Evolutionary conservation across 1,140 invertebrate genomes (phyloP).

Genomic region (Pomacea maculata): DNA sequence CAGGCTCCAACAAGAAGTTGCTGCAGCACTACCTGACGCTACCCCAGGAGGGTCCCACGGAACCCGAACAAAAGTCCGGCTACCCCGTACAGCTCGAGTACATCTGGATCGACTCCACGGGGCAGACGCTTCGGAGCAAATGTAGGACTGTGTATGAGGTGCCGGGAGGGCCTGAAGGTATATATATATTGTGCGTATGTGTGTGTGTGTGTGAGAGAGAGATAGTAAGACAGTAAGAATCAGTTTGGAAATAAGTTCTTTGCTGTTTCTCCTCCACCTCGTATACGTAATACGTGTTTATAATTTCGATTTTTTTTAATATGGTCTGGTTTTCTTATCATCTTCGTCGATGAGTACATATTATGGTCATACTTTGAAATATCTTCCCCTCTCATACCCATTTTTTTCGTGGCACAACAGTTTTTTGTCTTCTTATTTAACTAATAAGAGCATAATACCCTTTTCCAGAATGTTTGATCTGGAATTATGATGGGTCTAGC

Average conservation of each 20-base stretch:
- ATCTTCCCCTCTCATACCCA: not conserved
- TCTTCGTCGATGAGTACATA: not conserved
- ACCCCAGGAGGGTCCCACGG: too few relatives aligned
- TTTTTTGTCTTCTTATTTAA: not conserved
- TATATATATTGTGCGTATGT: not conserved
- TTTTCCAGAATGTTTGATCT: conserved; percentile 81
- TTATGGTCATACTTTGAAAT: not conserved
- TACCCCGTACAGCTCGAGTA: conserved; percentile 71
- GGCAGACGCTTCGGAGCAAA: conserved; percentile 86
- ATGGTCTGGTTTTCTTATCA: not conserved
- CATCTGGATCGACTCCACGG: conserved; percentile 95
- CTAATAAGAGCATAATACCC: not conserved
- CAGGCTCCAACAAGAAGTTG: too few relatives aligned
- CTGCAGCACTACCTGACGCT: too few relatives aligned
- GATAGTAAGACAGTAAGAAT: too few relatives aligned
- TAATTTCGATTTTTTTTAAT: not conserved
- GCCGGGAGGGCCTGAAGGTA: conserved; percentile 76
- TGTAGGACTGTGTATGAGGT: conserved; percentile 83
- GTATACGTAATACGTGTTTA: not conserved
- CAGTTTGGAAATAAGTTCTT: not conserved
- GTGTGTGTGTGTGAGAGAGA: not conserved
- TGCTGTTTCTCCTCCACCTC: too few relatives aligned
- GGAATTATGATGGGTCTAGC: conserved; percentile 93
- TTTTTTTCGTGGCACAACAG: not conserved
- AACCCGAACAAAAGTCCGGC: too few relatives aligned